phyloP scores from a whole-genome alignment of 2,113 vertebrate genomes.

The Lamprotornis superbus region DNA sequence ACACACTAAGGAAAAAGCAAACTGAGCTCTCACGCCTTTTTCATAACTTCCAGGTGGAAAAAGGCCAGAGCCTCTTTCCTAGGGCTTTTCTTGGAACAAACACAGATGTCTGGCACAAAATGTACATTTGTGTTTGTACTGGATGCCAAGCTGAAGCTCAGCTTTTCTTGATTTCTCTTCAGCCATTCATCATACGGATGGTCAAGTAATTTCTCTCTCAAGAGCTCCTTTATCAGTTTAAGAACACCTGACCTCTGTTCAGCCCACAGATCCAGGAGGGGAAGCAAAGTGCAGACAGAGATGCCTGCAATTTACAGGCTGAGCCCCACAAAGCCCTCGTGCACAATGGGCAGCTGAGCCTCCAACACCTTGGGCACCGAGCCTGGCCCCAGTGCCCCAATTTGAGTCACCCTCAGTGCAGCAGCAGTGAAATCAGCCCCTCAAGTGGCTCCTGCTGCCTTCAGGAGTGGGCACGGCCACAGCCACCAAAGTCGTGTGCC shows the following conservation, averaged over 20 bases:
- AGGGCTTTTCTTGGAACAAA: constrained; percentile 29
- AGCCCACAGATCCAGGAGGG: not conserved
- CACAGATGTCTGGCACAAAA: constrained; percentile 27
- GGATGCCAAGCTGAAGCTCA: not conserved
- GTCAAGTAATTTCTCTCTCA: not conserved
- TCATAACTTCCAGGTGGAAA: constrained; percentile 34
- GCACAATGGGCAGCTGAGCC: rapidly evolving
- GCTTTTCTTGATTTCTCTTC: not conserved
- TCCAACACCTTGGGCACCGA: not conserved
- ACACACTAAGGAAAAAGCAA: not conserved
- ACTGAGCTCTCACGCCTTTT: not conserved
- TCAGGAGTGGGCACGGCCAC: rapidly evolving
- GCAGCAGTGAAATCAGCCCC: not conserved
- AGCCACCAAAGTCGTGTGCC: rapidly evolving
- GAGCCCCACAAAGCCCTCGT: not conserved
- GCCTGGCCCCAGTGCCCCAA: rapidly evolving
- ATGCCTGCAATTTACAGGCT: not conserved
- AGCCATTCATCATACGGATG: not conserved
- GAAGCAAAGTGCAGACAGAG: not conserved
- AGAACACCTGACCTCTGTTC: not conserved
- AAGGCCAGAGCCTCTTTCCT: constrained; percentile 1
- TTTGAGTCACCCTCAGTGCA: rapidly evolving
- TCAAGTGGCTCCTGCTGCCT: not conserved
- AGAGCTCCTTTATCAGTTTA: not conserved
- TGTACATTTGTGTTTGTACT: not conserved